These are phyloP conservation scores for Drosophila pachea DNA, from an alignment of 1,140 invertebrate species.

Conservation along the genomic window DNA sequence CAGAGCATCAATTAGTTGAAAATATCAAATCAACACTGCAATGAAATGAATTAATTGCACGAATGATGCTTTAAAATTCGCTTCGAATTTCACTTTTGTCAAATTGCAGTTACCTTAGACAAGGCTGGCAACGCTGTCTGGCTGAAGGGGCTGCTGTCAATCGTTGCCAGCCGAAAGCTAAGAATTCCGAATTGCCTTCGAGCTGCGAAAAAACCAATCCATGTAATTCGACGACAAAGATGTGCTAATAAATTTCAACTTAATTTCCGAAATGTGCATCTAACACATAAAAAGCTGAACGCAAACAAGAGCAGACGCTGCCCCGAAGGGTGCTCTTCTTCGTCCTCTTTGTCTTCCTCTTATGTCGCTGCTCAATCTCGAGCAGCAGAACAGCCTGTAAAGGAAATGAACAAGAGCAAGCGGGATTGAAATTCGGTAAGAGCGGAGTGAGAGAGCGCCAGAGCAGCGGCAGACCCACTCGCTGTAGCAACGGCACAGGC, in stretches of 20 bases:
- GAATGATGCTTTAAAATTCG: too few species aligned
- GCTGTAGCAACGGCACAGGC: too few species aligned
- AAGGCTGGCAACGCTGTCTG: background rate
- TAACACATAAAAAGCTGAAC: conserved; percentile 69
- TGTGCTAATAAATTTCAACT: conserved; percentile 77
- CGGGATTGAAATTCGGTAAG: conserved; percentile 24
- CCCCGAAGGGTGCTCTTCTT: background rate
- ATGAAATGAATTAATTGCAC: too few species aligned
- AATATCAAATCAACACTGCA: too few species aligned
- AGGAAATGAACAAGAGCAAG: conserved; percentile 39
- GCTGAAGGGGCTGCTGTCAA: background rate
- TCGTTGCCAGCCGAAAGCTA: background rate
- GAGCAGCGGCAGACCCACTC: too few species aligned
- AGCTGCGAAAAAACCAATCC: conserved; percentile 66
- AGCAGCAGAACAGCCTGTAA: conserved; percentile 22
- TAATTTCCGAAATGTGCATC: conserved; percentile 76
- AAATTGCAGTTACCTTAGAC: too few species aligned
- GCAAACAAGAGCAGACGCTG: conserved; percentile 21
- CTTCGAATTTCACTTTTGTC: too few species aligned
- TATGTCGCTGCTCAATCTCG: background rate
- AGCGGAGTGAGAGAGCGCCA: background rate
- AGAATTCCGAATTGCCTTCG: conserved; percentile 32
- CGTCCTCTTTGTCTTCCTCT: too few species aligned
- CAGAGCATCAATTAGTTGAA: background rate
- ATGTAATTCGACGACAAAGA: conserved; percentile 69